Evolutionary conservation across 2,113 vertebrate species (phyloP).

Genomic region (human (Homo sapiens)): DNA sequence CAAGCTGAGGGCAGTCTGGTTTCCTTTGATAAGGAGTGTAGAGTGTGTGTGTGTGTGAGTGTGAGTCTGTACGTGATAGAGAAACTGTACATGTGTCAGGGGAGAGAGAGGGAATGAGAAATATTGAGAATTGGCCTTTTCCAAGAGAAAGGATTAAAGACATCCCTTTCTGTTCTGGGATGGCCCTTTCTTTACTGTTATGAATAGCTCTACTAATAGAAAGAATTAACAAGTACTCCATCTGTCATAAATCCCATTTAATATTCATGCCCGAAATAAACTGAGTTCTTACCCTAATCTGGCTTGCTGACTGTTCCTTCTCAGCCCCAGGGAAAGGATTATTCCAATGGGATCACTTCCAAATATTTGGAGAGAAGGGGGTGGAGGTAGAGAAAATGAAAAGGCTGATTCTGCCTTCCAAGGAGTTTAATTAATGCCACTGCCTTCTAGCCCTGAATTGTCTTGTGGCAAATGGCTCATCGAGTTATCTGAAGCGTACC

Average conservation of each 20-base stretch:
- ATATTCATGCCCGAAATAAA: slow-evolving; percentile 64
- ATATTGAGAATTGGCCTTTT: not conserved
- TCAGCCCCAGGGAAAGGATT: slow-evolving; percentile 53
- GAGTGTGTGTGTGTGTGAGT: not conserved
- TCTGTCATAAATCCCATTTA: slow-evolving; percentile 55
- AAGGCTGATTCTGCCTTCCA: slow-evolving; percentile 33
- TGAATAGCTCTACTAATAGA: slow-evolving; percentile 62
- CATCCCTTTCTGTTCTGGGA: not conserved
- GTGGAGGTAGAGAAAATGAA: slow-evolving; percentile 5
- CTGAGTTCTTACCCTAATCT: slow-evolving; percentile 35
- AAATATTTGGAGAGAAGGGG: slow-evolving; percentile 23
- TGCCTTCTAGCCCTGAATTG: not conserved
- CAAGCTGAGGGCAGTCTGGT: not conserved
- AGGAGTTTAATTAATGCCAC: not conserved
- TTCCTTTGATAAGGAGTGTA: not conserved
- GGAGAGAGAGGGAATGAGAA: not conserved
- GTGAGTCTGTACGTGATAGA: not conserved
- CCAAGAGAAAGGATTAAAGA: slow-evolving; percentile 33
- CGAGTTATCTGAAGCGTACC: slow-evolving; percentile 8
- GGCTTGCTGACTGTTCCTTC: slow-evolving; percentile 24
- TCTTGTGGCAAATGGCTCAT: not conserved
- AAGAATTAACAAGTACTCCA: slow-evolving; percentile 66
- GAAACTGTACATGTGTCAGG: not conserved
- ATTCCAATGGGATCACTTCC: slow-evolving; percentile 41
- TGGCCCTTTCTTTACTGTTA: slow-evolving; percentile 47